Evolutionary conservation across 2,797 vertebrate genomes (phyloP), one percentile per base, ranked within the genome.

Genomic region (Smutsia gigantea): DNA sequence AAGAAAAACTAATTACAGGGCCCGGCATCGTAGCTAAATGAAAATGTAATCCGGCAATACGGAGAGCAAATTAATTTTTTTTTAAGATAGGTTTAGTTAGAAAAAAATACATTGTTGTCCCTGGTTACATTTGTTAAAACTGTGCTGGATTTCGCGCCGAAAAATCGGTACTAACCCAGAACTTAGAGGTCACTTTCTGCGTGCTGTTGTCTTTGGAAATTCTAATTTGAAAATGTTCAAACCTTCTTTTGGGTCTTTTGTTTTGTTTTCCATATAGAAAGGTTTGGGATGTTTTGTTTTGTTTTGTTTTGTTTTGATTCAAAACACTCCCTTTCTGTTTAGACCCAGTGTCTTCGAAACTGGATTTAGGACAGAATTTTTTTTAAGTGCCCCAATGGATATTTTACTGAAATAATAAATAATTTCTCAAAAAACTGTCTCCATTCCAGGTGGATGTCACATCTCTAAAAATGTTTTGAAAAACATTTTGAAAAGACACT

Each of bases 61-160:
- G 25, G 71, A 91, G 8, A 97, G 66, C 31, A 97, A 96, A 98
- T 97, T 97, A 95, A 89, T 93, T 97, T 96, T 96, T 96, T 95
- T 90, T 0, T 66, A 97, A 96, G 64, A 82, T 93, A 93, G 69
- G 77, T 92, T 97, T 96, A 96, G 88, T 96, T 96, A 83, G 59
- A 46, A 93, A 87, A 96, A 94, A 88, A 82, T 79, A 68, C 17
- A 39, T 71, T 94, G 69, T 85, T 89, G 51, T 90, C 61, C 23
- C 51, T 81, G 74, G 55, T 84, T 79, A 84, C 94, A n/a, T 96
- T 96, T 92, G 49, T 83, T 97, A 72, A 89, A 93, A 93, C 55
- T 53, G n/a, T 23, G 79, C 66, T 93, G 11, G 11, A 57, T 96
- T 95, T 97, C 59, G 55, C 49, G 61, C 42, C 97, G 92, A 79